A percentile compares a stretch with the other conserved stretches of the same genome.
Evolutionary conservation across 2,888 invertebrate species (phyloP).

Genomic region (Eurytoma adleriae): DNA sequence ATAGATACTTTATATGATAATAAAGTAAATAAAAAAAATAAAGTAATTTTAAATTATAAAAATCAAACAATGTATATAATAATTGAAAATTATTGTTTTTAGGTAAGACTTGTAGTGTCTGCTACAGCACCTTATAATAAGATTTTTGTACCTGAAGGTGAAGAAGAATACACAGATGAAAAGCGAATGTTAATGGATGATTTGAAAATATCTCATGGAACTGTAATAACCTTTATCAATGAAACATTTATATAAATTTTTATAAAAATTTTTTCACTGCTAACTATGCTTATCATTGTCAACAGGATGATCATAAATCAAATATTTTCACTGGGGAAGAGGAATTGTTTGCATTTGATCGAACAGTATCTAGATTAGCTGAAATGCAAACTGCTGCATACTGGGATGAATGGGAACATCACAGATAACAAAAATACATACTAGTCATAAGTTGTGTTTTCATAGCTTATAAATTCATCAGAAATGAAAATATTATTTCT

Average conservation of each 20-base stretch:
- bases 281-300: constrained; percentile 35
- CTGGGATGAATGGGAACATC: constrained; percentile 88
- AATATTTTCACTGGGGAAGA: constrained; percentile 98
- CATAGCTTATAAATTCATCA: constrained; percentile 13
- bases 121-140: constrained; percentile 87
- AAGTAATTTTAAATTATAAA: constrained; percentile 21
- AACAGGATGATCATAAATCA: constrained; percentile 85
- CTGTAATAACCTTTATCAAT: constrained; percentile 77
- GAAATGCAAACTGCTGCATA: constrained; percentile 98
- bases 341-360: constrained; percentile 97
- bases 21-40: constrained; percentile 78
- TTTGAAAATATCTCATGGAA: constrained; percentile 87
- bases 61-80: constrained; percentile 22
- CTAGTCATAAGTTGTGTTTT: constrained; percentile 59
- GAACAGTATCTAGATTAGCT: constrained; percentile 93
- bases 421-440: constrained; percentile 64
- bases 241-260: constrained; percentile 27
- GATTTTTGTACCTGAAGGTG: constrained; percentile 82
- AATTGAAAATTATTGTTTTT: constrained; percentile 55
- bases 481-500: constrained; percentile 27
- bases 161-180: constrained; percentile 83
- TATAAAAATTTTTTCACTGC: constrained; percentile 8
- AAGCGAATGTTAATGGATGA: constrained; percentile 96
- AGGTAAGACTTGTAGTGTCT: constrained; percentile 89
- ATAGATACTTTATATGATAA: constrained; percentile 98